Percentiles rank a stretch among this genome's conserved stretches.
Conservation (phyloP, 2,113 vertebrate species). For the Dinomys branickii region DNA sequence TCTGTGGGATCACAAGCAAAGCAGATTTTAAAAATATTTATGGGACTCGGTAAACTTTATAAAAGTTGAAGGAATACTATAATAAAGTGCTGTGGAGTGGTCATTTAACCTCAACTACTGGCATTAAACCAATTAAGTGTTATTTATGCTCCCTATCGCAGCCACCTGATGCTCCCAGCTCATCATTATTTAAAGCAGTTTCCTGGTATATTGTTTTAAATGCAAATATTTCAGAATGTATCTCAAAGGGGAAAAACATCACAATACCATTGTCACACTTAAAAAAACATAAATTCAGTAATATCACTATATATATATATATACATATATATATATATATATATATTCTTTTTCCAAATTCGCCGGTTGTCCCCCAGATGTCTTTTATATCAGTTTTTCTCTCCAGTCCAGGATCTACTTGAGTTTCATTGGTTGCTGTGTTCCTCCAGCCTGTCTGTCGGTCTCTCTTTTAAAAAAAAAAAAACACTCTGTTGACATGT, state of each 20-base stretch:
- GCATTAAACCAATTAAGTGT: not conserved
- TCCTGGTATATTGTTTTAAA: not conserved
- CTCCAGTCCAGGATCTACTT: not conserved
- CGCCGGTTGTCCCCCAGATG: not conserved
- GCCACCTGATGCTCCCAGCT: not conserved
- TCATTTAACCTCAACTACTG: not conserved
- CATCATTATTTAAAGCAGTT: not conserved
- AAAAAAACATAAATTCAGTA: not conserved
- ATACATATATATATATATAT: not conserved
- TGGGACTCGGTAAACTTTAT: not conserved
- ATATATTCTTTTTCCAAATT: not conserved
- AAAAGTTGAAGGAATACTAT: not conserved
- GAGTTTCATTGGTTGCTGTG: not conserved
- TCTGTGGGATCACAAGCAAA: constrained; percentile 5
- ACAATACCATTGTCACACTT: not conserved
- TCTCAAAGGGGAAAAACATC: not conserved
- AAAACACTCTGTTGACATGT: not conserved
- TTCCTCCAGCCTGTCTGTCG: not conserved
- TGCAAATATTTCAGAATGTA: not conserved
- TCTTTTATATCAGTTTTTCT: not conserved
- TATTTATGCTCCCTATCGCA: not conserved
- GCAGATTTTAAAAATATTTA: not conserved
- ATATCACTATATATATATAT: not conserved
- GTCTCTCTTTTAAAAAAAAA: not conserved
- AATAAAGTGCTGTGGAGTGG: not conserved